Conservation (phyloP, 2,888 invertebrate genomes). For the Thalpophila matura region DNA sequence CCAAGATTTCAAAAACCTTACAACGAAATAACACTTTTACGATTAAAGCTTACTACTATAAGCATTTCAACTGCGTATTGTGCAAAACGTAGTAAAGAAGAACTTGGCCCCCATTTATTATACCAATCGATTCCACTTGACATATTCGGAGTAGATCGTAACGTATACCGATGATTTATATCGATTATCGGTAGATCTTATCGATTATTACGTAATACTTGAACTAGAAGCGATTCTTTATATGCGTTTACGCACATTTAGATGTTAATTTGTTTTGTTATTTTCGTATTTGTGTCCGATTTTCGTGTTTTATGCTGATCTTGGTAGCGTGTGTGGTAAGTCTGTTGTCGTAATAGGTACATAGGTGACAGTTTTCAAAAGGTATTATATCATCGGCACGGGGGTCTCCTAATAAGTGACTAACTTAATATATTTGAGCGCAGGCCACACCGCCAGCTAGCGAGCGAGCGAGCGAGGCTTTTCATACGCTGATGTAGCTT, state of each 20-base stretch:
- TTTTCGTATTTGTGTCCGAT: conserved; percentile 6
- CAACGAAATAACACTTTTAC: neutral
- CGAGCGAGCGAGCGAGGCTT: no score
- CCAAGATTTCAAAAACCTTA: conserved; percentile 12
- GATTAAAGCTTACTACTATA: conserved; percentile 19
- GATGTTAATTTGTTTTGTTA: conserved; percentile 54
- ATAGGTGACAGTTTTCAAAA: no score
- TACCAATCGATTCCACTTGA: conserved; percentile 36
- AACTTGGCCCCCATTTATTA: conserved; percentile 49
- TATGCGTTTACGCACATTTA: conserved; percentile 35
- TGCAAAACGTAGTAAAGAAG: conserved; percentile 39
- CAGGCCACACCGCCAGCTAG: no score
- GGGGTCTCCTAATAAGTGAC: no score
- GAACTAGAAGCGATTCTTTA: conserved; percentile 16
- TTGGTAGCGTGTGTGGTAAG: conserved; percentile 8
- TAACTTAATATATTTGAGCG: no score
- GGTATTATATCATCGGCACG: no score
- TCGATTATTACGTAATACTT: conserved; percentile 36
- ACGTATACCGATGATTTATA: conserved; percentile 47
- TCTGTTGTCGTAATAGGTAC: neutral
- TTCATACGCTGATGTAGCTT: no score
- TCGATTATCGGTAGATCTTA: conserved; percentile 25
- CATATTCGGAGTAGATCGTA: conserved; percentile 56
- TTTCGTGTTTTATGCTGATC: conserved; percentile 4
- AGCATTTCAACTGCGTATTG: conserved; percentile 27